Evolutionary conservation across 2,113 vertebrate genomes (phyloP).

Genomic region (Lampris incognitus): DNA sequence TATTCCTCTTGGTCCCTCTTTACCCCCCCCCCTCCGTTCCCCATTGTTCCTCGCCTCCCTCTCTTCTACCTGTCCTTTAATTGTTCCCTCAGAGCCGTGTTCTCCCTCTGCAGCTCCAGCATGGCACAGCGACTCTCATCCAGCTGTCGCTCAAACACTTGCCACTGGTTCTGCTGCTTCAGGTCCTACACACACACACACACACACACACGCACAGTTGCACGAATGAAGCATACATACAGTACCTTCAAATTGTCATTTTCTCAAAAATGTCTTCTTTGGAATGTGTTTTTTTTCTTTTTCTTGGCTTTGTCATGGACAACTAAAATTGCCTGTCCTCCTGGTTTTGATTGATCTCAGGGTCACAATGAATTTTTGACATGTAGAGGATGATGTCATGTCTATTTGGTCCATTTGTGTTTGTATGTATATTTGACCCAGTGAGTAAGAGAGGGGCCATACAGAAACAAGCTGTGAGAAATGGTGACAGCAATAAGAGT

Average conservation of each 20-base stretch:
- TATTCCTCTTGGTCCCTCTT: too few relatives aligned
- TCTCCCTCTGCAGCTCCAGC: conserved; percentile 85
- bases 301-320: too few relatives aligned
- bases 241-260: not conserved
- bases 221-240: conserved; percentile 1
- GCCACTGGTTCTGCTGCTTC: conserved; percentile 84
- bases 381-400: conserved; percentile 2
- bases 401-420: not conserved
- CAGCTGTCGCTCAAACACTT: conserved; percentile 83
- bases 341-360: not conserved
- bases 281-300: not conserved
- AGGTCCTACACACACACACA: conserved; percentile 79
- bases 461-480: too few relatives aligned
- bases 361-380: conserved; percentile 1
- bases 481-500: too few relatives aligned
- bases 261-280: conserved; percentile 1
- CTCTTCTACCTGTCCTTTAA: conserved; percentile 72
- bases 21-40: too few relatives aligned
- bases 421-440: not conserved
- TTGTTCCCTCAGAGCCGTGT: conserved; percentile 84
- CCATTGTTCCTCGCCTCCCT: too few relatives aligned
- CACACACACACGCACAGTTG: not conserved
- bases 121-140: conserved; percentile 85
- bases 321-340: too few relatives aligned
- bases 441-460: too few relatives aligned